Conservation (phyloP, 2,797 vertebrate genomes). For the Phalanger gymnotis region DNA sequence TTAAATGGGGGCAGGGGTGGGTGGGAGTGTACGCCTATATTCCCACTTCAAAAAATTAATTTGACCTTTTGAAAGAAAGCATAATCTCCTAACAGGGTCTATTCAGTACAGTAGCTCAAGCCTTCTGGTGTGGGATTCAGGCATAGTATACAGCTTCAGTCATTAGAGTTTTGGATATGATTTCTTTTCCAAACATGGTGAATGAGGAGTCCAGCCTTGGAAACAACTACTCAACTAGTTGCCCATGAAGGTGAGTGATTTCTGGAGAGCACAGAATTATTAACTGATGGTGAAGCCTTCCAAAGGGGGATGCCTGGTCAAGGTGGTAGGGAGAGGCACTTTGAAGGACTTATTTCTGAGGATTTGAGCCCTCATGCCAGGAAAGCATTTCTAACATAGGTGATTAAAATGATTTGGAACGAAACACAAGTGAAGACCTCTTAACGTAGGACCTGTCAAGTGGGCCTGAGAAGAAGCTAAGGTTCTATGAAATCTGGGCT, state of each 20-base stretch:
- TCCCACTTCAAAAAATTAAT: neutral
- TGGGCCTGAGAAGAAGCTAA: neutral
- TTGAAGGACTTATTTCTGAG: neutral
- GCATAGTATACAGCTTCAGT: neutral
- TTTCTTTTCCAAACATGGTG: neutral
- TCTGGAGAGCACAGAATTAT: neutral
- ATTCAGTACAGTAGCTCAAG: neutral
- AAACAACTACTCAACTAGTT: neutral
- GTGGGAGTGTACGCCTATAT: neutral
- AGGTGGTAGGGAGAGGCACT: neutral
- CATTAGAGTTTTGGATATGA: neutral
- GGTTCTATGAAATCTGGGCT: neutral
- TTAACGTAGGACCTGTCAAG: neutral
- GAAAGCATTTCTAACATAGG: neutral
- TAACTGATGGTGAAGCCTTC: neutral
- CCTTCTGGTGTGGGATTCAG: neutral
- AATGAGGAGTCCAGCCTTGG: neutral
- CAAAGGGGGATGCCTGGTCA: neutral
- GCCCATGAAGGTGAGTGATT: neutral
- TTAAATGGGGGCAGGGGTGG: neutral
- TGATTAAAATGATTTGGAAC: neutral
- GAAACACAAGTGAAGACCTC: neutral
- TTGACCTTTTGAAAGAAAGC: constrained; percentile 11
- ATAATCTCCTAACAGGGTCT: neutral
- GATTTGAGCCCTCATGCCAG: neutral